Conservation (phyloP, 2,113 vertebrate species). For the Vulpes lagopus region DNA sequence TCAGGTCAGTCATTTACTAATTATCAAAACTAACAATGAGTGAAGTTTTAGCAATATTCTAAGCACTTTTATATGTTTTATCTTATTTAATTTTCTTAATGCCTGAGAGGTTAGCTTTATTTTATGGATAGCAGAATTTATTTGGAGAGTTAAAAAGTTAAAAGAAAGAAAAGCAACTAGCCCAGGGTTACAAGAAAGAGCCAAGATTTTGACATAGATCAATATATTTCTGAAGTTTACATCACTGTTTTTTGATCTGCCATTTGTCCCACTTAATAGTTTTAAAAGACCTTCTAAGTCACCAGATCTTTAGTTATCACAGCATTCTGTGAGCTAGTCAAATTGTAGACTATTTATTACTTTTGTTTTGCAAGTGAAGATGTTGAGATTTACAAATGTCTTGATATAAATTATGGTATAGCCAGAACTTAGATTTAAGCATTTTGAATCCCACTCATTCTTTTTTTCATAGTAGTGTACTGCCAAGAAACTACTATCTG, state of each 20-base stretch:
- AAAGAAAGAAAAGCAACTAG: not conserved
- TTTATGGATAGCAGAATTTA: not conserved
- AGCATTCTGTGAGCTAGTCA: not conserved
- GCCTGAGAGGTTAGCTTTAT: not conserved
- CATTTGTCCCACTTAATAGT: not conserved
- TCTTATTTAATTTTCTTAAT: not conserved
- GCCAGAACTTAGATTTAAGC: not conserved
- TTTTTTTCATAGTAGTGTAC: not conserved
- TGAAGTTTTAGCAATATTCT: not conserved
- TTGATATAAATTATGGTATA: not conserved
- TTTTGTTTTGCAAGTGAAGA: not conserved
- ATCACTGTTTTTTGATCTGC: not conserved
- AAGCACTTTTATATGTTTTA: not conserved
- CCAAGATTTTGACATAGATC: not conserved
- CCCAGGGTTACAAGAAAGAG: not conserved
- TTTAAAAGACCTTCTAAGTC: not conserved
- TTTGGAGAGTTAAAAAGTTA: conserved; percentile 26
- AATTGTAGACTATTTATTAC: not conserved
- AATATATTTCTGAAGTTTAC: not conserved
- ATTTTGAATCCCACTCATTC: not conserved
- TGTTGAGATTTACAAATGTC: not conserved
- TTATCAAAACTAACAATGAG: not conserved
- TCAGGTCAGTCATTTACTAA: not conserved
- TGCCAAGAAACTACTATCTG: not conserved
- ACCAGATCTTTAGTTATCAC: not conserved